Evolutionary conservation across 2,797 vertebrate genomes (phyloP).

Genomic region (Rhinella marina): DNA sequence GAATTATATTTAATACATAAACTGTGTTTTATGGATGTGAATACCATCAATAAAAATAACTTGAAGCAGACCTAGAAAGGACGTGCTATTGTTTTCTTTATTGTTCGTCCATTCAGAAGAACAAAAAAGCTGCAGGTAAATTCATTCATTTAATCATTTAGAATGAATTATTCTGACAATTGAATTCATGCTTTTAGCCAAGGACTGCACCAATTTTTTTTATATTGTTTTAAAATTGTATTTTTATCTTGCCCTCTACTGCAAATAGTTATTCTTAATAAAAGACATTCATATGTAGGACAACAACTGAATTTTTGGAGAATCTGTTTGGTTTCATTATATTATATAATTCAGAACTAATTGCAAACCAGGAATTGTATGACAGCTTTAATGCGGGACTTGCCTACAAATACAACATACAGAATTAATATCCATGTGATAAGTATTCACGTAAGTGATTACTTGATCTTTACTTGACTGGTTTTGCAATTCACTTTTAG

Average conservation of each 20-base stretch:
- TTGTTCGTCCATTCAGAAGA: no score
- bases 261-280: not conserved
- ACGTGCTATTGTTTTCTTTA: no score
- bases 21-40: no score
- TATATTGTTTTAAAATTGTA: not conserved
- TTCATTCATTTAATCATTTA: not conserved
- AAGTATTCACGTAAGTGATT: conserved; percentile 52
- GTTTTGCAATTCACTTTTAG: conserved; percentile 53
- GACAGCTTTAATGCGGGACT: not conserved
- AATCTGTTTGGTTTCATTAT: not conserved
- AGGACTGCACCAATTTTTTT: not conserved
- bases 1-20: no score
- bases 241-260: not conserved
- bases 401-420: conserved; percentile 40
- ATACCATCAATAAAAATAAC: no score
- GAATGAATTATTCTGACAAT: not conserved
- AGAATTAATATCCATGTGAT: conserved; percentile 53
- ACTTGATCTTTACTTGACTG: conserved; percentile 58
- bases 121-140: no score
- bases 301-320: not conserved
- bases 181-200: not conserved
- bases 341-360: not conserved
- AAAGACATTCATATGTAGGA: not conserved
- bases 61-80: no score
- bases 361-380: not conserved